Percentiles rank a stretch among this genome's conserved stretches.
These are phyloP conservation scores for Sitta europaea DNA, from an alignment of 2,113 vertebrate genomes.

Conservation along the genomic window DNA sequence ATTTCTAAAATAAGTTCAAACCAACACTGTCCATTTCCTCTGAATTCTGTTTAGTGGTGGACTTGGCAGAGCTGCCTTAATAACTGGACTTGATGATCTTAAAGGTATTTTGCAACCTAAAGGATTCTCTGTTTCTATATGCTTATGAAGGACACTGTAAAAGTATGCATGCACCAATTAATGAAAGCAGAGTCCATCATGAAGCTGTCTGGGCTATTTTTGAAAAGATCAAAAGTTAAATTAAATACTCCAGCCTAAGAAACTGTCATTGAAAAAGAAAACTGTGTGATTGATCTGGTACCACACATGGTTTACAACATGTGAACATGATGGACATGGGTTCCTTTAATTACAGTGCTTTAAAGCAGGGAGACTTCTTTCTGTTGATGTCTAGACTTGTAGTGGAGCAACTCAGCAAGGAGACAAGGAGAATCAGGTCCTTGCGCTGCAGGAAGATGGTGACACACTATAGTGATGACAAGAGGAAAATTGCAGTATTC, in stretches of 20 bases:
- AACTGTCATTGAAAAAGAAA: neutral
- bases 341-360: neutral
- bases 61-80: neutral
- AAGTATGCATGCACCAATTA: neutral
- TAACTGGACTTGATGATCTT: neutral
- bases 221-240: neutral
- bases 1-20: neutral
- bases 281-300: neutral
- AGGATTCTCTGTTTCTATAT: neutral
- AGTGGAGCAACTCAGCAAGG: neutral
- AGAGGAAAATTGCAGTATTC: neutral
- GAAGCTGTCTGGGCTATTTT: neutral
- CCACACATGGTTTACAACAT: neutral
- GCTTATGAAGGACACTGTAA: neutral
- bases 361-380: neutral
- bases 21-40: neutral
- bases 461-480: neutral
- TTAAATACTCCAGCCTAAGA: neutral
- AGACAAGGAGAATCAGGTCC: neutral
- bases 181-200: neutral
- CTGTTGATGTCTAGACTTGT: neutral
- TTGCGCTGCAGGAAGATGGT: neutral
- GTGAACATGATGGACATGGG: neutral
- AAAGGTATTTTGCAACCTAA: neutral
- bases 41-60: neutral